These are phyloP conservation scores for Lasioglossum calceatum DNA, from an alignment of 2,888 invertebrate species.

Conservation along the genomic window DNA sequence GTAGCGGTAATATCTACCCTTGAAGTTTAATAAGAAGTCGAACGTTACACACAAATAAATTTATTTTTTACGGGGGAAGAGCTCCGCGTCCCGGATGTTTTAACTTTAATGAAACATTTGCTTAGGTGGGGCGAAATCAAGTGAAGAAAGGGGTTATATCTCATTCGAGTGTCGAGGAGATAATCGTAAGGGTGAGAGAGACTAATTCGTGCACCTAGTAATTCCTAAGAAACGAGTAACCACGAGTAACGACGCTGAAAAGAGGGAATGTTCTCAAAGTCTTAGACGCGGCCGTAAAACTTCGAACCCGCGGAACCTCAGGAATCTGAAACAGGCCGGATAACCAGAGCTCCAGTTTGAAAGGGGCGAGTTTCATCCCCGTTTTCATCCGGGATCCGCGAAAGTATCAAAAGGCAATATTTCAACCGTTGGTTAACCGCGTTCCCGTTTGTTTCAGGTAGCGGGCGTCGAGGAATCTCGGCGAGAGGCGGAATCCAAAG, in stretches of 20 bases:
- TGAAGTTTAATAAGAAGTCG: not conserved
- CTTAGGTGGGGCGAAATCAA: not conserved
- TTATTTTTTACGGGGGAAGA: not conserved
- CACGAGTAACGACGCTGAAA: not conserved
- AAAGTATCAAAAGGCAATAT: conserved; percentile 21
- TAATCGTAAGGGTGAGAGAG: not conserved
- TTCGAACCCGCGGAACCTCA: not conserved
- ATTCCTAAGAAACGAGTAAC: not conserved
- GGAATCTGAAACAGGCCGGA: not conserved
- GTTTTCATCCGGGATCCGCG: not conserved
- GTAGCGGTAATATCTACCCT: not conserved
- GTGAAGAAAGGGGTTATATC: not conserved
- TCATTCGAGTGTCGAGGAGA: not conserved
- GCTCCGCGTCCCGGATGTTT: not conserved
- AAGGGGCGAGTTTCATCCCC: not conserved
- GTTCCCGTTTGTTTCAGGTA: conserved; percentile 39
- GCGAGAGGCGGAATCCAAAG: not conserved
- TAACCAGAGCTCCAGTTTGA: not conserved
- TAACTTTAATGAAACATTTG: not conserved
- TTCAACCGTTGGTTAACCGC: conserved; percentile 15
- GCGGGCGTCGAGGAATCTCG: not conserved
- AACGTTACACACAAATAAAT: not conserved
- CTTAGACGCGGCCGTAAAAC: not conserved
- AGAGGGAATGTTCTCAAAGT: not conserved
- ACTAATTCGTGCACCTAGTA: not conserved